Conservation (phyloP, 2,797 vertebrate genomes). For the Platalea minor region DNA sequence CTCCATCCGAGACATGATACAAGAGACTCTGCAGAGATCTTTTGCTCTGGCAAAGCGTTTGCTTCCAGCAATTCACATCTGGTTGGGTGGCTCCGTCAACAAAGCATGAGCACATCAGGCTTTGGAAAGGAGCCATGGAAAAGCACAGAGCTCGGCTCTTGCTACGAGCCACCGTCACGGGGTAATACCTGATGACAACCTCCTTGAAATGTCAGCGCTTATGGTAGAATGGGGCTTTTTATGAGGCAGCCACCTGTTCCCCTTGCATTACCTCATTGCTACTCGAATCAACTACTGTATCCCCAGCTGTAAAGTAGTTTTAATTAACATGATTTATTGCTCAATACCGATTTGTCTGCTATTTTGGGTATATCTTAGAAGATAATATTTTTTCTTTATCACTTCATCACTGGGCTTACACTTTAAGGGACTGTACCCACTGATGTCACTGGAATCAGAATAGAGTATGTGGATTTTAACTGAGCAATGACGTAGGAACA, state of each 20-base stretch:
- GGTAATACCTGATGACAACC: conserved; percentile 8
- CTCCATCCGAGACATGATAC: not conserved
- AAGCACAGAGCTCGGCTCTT: not conserved
- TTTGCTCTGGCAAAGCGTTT: not conserved
- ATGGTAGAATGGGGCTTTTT: not conserved
- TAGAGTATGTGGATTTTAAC: not conserved
- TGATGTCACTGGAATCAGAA: conserved; percentile 2
- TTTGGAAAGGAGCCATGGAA: not conserved
- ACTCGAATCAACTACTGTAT: not conserved
- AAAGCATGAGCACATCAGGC: not conserved
- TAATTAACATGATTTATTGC: conserved; percentile 17
- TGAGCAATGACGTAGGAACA: not conserved
- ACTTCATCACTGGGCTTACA: not conserved
- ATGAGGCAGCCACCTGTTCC: conserved; percentile 13
- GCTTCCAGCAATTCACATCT: not conserved
- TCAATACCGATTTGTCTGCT: not conserved
- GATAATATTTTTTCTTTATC: not conserved
- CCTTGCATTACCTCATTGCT: not conserved
- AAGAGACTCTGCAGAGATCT: not conserved
- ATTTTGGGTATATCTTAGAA: not conserved
- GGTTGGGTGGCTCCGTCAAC: not conserved
- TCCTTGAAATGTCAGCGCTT: conserved; percentile 20
- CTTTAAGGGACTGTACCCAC: not conserved
- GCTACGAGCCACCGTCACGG: not conserved
- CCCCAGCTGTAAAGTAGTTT: not conserved